Conservation (phyloP, 1,140 invertebrate genomes). For the Yoshiicerus persimilis region DNA sequence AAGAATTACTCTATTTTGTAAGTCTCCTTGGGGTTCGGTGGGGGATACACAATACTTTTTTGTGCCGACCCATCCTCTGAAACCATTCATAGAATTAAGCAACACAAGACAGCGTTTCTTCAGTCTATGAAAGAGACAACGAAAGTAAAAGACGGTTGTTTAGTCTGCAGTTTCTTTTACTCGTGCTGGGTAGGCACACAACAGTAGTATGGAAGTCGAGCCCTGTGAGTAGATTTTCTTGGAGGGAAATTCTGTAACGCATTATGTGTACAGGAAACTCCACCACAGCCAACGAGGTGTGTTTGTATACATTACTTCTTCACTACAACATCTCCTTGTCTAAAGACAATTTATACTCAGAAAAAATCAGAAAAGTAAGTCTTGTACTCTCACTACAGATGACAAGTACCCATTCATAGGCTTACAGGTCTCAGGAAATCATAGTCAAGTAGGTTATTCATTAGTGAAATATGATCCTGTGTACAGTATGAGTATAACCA, state of each 20-base stretch:
- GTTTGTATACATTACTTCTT: not conserved
- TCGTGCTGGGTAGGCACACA: not conserved
- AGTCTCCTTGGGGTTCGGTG: not conserved
- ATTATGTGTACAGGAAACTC: not conserved
- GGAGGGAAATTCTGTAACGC: not conserved
- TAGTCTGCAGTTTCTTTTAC: not conserved
- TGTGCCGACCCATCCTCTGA: not conserved
- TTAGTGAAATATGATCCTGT: not conserved
- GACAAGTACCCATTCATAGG: not conserved
- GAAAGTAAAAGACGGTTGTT: not conserved
- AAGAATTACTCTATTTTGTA: not conserved
- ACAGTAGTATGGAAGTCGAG: not conserved
- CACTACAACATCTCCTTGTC: not conserved
- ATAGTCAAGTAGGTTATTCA: not conserved
- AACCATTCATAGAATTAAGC: not conserved
- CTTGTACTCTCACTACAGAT: not conserved
- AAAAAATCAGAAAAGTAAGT: not conserved
- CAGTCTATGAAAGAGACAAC: not conserved
- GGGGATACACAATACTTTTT: not conserved
- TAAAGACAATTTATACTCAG: not conserved
- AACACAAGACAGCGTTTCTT: not conserved
- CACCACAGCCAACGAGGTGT: not conserved
- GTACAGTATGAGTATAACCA: not conserved
- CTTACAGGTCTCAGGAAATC: not conserved
- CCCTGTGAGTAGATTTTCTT: not conserved